Evolutionary conservation across 1,140 invertebrate genomes (phyloP), one percentile per base, ranked within the genome.

Genomic region (Achroia grisella): DNA sequence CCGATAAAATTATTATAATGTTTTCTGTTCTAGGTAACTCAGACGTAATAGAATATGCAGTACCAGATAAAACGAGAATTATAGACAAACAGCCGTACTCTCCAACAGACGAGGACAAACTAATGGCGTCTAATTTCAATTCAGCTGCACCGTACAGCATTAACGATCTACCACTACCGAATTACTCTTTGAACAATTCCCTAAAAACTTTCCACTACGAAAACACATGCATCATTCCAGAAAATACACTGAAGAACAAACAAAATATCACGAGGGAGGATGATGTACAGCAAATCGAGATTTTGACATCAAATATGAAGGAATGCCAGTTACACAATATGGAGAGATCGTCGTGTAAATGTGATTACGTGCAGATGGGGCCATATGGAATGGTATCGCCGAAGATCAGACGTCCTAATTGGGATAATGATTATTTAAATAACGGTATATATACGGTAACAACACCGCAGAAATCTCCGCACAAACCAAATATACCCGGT

Each of bases 161-260:
- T 4, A 83, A 82, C 49, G 83, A 87, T 17, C 55, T 89, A 6
- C 88, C 88, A 8, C 46, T 89, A 34, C 89, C 88, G 4, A 89
- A 89, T 60, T 89, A 89, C 62, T 89, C 84, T 48, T 75, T 88
- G 37, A 87, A 86, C 37, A 89, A 88, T 63, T 87, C 87, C 0
- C 68, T 88, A 17, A 82, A 85, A 37, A 88, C 87, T 30, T 89
- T 88, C 49, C 81, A 86, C 53, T 78, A 77, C 29, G 81, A 87
- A 47, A 83, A 86, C 33, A 80, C 73, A 2, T 74, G 73, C 48
- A 76, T 82, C 11, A 69, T 77, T 29, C 78, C 80, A 4, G 78
- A 80, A n/a, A 79, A 62, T 46, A 71, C 72, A n/a, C 44, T 79
- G 9, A 83, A 81, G 40, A 84, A 78, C 42, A 79, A 81, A 57